phyloP scores from a whole-genome alignment of 2,113 vertebrate species.

The Tichodroma muraria region DNA sequence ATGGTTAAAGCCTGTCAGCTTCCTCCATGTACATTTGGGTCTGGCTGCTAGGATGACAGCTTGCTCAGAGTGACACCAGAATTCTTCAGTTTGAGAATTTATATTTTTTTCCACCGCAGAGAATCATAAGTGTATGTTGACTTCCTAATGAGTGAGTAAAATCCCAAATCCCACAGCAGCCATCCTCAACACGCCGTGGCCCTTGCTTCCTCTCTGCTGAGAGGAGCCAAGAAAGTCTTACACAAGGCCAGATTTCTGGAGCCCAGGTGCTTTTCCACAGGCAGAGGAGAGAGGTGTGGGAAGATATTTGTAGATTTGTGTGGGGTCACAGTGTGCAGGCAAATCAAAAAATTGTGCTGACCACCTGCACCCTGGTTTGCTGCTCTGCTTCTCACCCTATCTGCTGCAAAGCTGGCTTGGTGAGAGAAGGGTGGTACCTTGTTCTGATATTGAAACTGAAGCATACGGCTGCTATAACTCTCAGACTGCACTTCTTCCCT shows the following conservation, averaged over 20 bases:
- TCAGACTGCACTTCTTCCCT: slow-evolving; percentile 51
- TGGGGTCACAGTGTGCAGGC: not conserved
- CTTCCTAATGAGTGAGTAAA: not conserved
- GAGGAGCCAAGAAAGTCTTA: not conserved
- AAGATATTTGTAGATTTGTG: not conserved
- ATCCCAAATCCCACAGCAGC: not conserved
- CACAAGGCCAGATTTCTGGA: not conserved
- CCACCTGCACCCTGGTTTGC: not conserved
- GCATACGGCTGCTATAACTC: slow-evolving; percentile 48
- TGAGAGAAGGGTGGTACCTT: not conserved
- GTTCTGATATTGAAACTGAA: not conserved
- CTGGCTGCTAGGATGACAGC: not conserved
- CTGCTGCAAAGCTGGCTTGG: not conserved
- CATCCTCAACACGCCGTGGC: not conserved
- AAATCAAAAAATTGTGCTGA: not conserved
- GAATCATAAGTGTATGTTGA: not conserved
- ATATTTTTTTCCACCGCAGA: accelerated
- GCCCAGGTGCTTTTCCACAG: not conserved
- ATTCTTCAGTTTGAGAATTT: not conserved
- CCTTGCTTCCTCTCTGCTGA: not conserved
- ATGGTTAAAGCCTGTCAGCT: not conserved
- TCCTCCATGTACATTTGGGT: not conserved
- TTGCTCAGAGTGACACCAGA: not conserved
- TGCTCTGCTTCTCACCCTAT: not conserved
- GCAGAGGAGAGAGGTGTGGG: not conserved